Evolutionary conservation across 2,797 vertebrate genomes (phyloP).

Genomic region (Sebastes iracundus): DNA sequence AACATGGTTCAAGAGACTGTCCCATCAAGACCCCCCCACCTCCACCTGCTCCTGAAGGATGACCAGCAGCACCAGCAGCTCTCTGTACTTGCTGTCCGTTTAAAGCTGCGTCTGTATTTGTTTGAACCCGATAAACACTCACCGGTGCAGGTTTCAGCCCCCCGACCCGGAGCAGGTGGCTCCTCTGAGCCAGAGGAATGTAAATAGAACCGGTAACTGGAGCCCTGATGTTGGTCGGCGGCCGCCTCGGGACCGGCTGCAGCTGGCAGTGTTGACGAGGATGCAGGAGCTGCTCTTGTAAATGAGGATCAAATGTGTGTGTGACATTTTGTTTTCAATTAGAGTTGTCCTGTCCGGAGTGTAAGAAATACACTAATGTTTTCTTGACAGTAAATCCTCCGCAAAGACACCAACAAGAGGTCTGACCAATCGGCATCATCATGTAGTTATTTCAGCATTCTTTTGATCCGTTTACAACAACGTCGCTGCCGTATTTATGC

Average conservation of each 20-base stretch:
- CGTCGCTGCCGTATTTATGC: no score
- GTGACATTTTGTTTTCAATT: constrained; percentile 55
- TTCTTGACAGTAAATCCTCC: constrained; percentile 5
- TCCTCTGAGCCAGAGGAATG: constrained; percentile 38
- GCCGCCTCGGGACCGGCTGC: neutral
- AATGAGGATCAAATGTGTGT: constrained; percentile 27
- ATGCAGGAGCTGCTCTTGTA: constrained; percentile 1
- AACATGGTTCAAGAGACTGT: neutral
- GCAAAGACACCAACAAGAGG: neutral
- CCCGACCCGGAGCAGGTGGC: constrained; percentile 14
- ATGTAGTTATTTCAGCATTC: no score
- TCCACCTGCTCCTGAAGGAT: neutral
- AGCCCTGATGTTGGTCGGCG: neutral
- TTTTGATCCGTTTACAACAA: no score
- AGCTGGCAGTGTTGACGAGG: constrained; percentile 38
- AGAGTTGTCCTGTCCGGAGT: neutral
- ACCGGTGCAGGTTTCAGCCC: constrained; percentile 10
- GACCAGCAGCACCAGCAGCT: neutral
- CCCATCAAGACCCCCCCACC: neutral
- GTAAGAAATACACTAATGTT: constrained; percentile 26
- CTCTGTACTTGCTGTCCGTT: neutral
- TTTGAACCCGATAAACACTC: neutral
- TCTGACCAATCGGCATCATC: neutral
- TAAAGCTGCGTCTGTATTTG: neutral
- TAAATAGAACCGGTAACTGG: constrained; percentile 59